Evolutionary conservation across 2,113 vertebrate genomes (phyloP).

Genomic region (Motacilla tschutschensis): DNA sequence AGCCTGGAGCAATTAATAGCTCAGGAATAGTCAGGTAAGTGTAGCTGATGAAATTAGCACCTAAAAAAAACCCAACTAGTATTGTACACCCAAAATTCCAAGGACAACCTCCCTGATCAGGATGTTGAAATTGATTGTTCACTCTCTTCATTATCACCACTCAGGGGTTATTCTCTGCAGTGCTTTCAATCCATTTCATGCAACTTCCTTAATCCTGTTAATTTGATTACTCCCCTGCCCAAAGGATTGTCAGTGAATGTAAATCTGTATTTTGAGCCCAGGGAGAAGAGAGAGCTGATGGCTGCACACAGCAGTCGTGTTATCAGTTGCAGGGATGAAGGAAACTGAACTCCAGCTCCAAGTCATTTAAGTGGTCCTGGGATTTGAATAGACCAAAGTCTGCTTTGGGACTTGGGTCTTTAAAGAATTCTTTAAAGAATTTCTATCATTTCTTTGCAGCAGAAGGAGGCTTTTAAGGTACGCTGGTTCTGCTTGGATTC

Average conservation of each 20-base stretch:
- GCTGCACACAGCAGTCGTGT: background rate
- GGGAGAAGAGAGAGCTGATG: background rate
- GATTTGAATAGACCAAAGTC: background rate
- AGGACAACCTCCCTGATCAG: background rate
- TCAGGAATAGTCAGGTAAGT: background rate
- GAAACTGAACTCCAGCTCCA: background rate
- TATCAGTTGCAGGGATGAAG: background rate
- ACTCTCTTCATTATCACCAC: background rate
- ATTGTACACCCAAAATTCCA: background rate
- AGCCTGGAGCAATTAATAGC: background rate
- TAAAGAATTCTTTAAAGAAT: constrained; percentile 17
- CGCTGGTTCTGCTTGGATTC: constrained; percentile 92
- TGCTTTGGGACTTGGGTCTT: background rate
- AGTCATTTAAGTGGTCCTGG: background rate
- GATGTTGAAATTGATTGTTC: background rate
- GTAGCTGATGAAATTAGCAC: background rate
- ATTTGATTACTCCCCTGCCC: background rate
- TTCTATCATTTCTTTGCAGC: constrained; percentile 71
- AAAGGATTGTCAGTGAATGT: background rate
- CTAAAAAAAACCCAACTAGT: rapidly evolving
- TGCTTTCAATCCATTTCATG: background rate
- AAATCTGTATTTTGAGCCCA: background rate
- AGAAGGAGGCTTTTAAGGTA: constrained; percentile 86
- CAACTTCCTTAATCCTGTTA: background rate
- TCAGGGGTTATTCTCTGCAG: background rate